Evolutionary conservation across 2,888 invertebrate species (phyloP).

Genomic region (Leptinotarsa haldemani): DNA sequence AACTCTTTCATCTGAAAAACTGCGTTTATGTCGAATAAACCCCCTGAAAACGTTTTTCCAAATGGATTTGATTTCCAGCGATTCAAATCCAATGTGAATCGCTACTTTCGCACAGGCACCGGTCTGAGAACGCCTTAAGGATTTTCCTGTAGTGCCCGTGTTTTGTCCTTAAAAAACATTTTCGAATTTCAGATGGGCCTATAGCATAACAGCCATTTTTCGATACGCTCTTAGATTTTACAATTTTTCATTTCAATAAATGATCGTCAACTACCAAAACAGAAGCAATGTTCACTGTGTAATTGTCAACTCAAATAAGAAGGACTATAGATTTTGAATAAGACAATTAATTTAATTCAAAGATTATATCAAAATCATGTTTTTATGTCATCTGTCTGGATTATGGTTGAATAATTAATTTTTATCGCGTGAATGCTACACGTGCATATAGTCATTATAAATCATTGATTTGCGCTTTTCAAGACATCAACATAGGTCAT

Average conservation of each 20-base stretch:
- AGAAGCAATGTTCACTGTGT: neutral
- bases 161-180: too few species aligned
- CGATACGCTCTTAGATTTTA: too few species aligned
- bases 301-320: neutral
- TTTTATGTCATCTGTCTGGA: neutral
- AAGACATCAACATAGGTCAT: neutral
- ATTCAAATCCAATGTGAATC: too few species aligned
- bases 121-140: too few species aligned
- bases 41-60: too few species aligned
- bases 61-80: too few species aligned
- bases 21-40: too few species aligned
- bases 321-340: neutral
- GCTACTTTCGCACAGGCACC: too few species aligned
- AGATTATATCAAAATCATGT: slow-evolving; percentile 1
- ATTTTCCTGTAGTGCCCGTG: too few species aligned
- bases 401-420: neutral
- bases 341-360: neutral
- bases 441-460: neutral
- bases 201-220: too few species aligned
- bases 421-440: slow-evolving; percentile 5
- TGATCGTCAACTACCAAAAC: neutral
- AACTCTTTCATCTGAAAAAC: too few species aligned
- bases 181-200: too few species aligned
- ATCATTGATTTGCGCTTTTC: neutral
- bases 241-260: neutral